Conservation (phyloP, 2,113 vertebrate genomes). For the Nesospiza acunhae region DNA sequence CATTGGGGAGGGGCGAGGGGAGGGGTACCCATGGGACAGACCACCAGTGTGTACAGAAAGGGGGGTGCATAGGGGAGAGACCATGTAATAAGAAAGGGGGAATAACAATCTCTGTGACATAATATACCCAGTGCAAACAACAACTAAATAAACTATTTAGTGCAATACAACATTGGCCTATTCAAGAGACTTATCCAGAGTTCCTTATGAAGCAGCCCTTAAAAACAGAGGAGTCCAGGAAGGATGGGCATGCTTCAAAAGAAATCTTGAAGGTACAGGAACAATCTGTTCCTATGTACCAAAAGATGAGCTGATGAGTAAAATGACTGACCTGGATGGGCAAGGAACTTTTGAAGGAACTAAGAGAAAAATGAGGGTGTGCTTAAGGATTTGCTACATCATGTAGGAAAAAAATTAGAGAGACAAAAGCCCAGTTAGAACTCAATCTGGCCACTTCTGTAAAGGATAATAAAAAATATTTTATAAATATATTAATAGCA, state of each 20-base stretch:
- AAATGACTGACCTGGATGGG: rapidly evolving
- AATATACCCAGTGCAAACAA: too few relatives aligned
- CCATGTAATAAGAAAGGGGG: too few relatives aligned
- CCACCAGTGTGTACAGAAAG: too few relatives aligned
- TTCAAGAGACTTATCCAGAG: not conserved
- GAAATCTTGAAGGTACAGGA: not conserved
- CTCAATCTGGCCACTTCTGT: not conserved
- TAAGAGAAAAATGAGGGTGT: not conserved
- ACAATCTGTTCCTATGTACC: not conserved
- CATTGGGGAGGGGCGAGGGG: too few relatives aligned
- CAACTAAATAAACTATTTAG: too few relatives aligned
- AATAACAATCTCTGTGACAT: too few relatives aligned
- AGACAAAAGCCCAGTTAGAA: not conserved
- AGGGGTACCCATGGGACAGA: too few relatives aligned
- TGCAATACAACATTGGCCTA: not conserved
- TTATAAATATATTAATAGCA: not conserved
- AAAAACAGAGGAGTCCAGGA: not conserved
- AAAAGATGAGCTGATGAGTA: not conserved
- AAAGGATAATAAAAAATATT: not conserved
- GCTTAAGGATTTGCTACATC: not conserved
- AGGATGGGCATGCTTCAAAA: not conserved
- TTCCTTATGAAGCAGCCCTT: not conserved
- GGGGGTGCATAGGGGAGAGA: too few relatives aligned
- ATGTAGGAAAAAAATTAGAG: not conserved
- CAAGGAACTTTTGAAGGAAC: not conserved